Evolutionary conservation across 2,113 vertebrate species (phyloP).

Genomic region (Megaceryle torquata): DNA sequence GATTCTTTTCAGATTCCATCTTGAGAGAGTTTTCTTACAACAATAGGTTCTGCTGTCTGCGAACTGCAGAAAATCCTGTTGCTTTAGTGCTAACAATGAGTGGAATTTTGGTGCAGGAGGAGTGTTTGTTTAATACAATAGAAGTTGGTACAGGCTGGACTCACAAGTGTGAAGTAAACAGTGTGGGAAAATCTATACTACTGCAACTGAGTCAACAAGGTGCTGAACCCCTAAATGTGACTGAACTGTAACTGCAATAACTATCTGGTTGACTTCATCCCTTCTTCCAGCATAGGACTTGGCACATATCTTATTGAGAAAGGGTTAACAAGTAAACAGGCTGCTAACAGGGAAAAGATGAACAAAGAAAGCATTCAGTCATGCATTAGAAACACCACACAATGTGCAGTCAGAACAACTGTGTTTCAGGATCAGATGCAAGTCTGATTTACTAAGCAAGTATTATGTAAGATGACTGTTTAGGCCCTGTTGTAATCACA

Average conservation of each 20-base stretch:
- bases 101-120: conserved; percentile 73
- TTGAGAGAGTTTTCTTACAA: conserved; percentile 74
- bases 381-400: conserved; percentile 28
- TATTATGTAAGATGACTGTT: background rate
- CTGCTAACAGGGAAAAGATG: background rate
- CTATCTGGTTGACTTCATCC: conserved; percentile 48
- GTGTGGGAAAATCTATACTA: conserved; percentile 76
- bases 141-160: conserved; percentile 70
- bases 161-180: conserved; percentile 72
- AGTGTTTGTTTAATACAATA: conserved; percentile 77
- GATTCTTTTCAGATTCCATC: conserved; percentile 79
- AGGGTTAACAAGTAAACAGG: conserved; percentile 50
- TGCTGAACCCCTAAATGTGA: conserved; percentile 46
- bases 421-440: conserved; percentile 2
- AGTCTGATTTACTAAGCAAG: background rate
- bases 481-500: background rate
- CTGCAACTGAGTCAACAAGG: conserved; percentile 75
- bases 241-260: conserved; percentile 49
- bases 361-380: conserved; percentile 36
- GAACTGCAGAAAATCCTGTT: conserved; percentile 77
- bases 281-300: conserved; percentile 20
- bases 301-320: conserved; percentile 42
- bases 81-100: conserved; percentile 77
- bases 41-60: conserved; percentile 75
- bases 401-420: conserved; percentile 23